A percentile compares a stretch with the other conserved stretches of the same genome.
phyloP scores from a whole-genome alignment of 2,888 invertebrate species.

The Anthrax anthrax region DNA sequence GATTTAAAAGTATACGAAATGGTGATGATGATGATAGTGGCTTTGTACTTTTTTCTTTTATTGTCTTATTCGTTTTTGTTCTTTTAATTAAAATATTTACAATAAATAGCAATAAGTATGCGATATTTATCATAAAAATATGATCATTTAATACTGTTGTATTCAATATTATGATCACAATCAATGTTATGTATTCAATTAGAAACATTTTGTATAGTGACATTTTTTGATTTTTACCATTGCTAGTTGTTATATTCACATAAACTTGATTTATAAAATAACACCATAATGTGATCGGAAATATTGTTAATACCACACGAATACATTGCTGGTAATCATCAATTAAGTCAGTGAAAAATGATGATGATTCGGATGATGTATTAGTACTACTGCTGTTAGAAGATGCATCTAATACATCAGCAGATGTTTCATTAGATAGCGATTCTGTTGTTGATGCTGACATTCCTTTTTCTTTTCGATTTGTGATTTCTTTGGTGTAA shows the following conservation, averaged over 20 bases:
- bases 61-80: not conserved
- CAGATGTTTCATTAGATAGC: too few relatives aligned
- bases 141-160: not conserved
- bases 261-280: not conserved
- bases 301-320: not conserved
- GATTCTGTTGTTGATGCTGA: too few relatives aligned
- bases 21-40: too few relatives aligned
- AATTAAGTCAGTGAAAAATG: too few relatives aligned
- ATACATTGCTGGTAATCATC: not conserved
- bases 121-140: not conserved
- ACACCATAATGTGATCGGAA: not conserved
- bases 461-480: too few relatives aligned
- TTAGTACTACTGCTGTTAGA: too few relatives aligned
- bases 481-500: too few relatives aligned
- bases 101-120: not conserved
- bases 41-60: not conserved
- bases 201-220: too few relatives aligned
- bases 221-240: not conserved
- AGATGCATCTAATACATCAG: too few relatives aligned
- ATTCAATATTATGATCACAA: not conserved
- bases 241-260: not conserved
- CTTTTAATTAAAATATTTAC: not conserved
- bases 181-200: not conserved
- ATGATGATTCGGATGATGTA: too few relatives aligned
- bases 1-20: not conserved